Evolutionary conservation across 1,140 invertebrate species (phyloP).

Genomic region (Eriosoma lanigerum): DNA sequence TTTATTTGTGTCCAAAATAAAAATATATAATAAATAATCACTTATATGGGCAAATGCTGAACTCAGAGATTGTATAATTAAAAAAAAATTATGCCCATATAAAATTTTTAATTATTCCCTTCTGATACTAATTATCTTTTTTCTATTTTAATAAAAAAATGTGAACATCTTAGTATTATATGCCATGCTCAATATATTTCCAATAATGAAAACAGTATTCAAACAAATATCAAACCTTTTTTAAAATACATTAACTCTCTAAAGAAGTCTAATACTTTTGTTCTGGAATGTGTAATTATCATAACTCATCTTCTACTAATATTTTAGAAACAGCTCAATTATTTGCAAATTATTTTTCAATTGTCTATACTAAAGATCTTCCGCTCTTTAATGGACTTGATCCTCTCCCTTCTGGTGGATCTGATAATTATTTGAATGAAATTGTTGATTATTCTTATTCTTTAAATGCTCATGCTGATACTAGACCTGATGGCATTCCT

Average conservation of each 20-base stretch:
- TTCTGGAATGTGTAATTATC: not conserved
- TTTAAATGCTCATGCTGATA: not conserved
- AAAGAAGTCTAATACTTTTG: not conserved
- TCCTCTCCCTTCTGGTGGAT: not conserved
- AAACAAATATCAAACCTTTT: not conserved
- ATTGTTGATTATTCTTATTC: not conserved
- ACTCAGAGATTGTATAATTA: not conserved
- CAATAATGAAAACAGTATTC: not conserved
- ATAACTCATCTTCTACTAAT: not conserved
- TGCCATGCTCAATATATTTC: not conserved
- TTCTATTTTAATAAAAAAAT: not conserved
- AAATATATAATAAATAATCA: not conserved
- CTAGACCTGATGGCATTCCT: constrained; percentile 2
- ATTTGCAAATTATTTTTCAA: not conserved
- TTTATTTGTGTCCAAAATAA: not conserved
- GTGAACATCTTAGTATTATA: not conserved
- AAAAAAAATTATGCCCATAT: not conserved
- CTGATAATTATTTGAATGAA: not conserved
- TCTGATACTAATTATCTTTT: not conserved
- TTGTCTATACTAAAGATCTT: not conserved
- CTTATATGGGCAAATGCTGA: not conserved
- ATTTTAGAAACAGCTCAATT: not conserved
- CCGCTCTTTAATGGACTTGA: not conserved
- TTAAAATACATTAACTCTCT: not conserved
- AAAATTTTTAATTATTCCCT: not conserved